phyloP scores from a whole-genome alignment of 2,797 vertebrate genomes.

The Acridotheres tristis region DNA sequence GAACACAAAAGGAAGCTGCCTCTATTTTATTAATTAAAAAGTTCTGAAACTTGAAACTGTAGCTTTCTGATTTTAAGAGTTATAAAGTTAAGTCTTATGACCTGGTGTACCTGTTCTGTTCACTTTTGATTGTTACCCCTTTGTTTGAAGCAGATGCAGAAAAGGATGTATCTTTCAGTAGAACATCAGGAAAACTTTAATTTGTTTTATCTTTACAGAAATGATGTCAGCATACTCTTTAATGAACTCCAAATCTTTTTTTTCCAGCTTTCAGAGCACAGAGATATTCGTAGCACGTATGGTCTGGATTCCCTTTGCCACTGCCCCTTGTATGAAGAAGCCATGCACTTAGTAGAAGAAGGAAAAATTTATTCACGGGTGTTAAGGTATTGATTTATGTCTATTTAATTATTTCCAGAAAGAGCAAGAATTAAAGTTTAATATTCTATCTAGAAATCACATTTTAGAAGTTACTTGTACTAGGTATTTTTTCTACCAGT shows the following conservation, averaged over 20 bases:
- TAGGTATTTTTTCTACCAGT: background rate
- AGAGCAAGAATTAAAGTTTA: background rate
- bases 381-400: conserved; percentile 79
- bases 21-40: background rate
- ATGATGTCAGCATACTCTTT: background rate
- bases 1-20: background rate
- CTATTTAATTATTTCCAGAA: background rate
- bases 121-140: background rate
- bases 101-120: background rate
- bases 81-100: background rate
- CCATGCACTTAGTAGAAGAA: conserved; percentile 91
- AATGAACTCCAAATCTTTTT: background rate
- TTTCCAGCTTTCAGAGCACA: conserved; percentile 80
- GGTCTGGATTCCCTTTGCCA: conserved; percentile 81
- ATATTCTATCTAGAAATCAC: background rate
- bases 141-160: background rate
- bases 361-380: conserved; percentile 92
- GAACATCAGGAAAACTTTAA: background rate
- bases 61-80: background rate
- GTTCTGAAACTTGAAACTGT: background rate
- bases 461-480: background rate
- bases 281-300: conserved; percentile 75
- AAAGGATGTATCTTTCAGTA: background rate
- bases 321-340: conserved; percentile 91
- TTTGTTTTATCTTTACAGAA: background rate